Conservation (phyloP, 2,113 vertebrate species). For the Acinonyx jubatus region DNA sequence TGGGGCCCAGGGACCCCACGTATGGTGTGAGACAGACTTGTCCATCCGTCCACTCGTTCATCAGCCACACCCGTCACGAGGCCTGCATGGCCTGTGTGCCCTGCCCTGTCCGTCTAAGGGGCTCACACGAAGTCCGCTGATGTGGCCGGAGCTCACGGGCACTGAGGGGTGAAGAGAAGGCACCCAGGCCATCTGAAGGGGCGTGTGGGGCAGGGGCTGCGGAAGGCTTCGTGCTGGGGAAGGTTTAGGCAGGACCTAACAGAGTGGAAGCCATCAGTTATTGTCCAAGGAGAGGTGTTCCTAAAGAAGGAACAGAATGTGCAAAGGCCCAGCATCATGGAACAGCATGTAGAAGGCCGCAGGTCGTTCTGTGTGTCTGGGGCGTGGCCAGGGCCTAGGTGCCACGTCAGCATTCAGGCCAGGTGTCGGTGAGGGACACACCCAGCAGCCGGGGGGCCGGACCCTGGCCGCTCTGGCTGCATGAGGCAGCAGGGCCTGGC, state of each 20-base stretch:
- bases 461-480: neutral
- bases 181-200: neutral
- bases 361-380: rapidly evolving
- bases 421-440: neutral
- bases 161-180: neutral
- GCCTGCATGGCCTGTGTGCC: neutral
- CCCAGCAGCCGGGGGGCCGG: rapidly evolving
- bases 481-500: neutral
- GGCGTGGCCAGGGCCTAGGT: rapidly evolving
- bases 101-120: neutral
- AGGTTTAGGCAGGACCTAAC: neutral
- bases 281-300: rapidly evolving
- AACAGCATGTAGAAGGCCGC: rapidly evolving
- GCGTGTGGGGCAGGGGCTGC: too few relatives aligned
- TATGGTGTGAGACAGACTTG: too few relatives aligned
- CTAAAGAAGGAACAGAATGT: neutral
- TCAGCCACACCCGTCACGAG: neutral
- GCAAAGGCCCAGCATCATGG: neutral
- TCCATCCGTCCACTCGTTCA: neutral
- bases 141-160: neutral
- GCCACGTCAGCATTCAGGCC: too few relatives aligned
- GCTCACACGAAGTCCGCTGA: neutral
- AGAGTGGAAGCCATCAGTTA: neutral
- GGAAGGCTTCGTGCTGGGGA: rapidly evolving
- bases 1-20: neutral